phyloP scores from a whole-genome alignment of 2,797 vertebrate species.

The Anableps anableps region DNA sequence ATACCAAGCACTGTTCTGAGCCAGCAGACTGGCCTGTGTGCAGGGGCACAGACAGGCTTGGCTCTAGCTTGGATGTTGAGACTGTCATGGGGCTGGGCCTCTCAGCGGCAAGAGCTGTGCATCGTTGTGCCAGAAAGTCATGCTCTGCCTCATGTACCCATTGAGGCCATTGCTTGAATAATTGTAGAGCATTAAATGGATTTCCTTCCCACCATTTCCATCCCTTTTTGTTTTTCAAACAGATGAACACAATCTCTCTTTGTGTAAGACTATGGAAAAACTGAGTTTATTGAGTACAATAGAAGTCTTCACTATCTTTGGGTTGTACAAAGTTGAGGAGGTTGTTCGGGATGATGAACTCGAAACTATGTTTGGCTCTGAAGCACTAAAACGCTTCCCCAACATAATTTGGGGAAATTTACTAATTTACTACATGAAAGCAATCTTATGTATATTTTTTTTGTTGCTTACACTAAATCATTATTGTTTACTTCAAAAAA shows the following conservation, averaged over 20 bases:
- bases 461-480: not conserved
- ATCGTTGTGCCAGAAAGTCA: slow-evolving; percentile 74
- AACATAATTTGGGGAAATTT: slow-evolving; percentile 11
- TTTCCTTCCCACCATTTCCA: slow-evolving; percentile 35
- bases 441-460: slow-evolving; percentile 12
- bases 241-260: slow-evolving; percentile 66
- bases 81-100: slow-evolving; percentile 60
- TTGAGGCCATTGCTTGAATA: slow-evolving; percentile 64
- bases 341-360: slow-evolving; percentile 56
- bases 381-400: slow-evolving; percentile 24
- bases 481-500: not conserved
- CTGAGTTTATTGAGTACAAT: slow-evolving; percentile 63
- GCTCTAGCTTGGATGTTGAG: slow-evolving; percentile 50
- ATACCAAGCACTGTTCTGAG: slow-evolving; percentile 66
- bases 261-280: slow-evolving; percentile 67
- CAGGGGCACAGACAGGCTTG: slow-evolving; percentile 59
- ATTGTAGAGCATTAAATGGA: slow-evolving; percentile 37
- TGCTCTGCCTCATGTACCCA: slow-evolving; percentile 62
- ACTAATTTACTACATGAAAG: slow-evolving; percentile 8
- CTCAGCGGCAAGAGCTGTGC: slow-evolving; percentile 59
- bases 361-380: slow-evolving; percentile 51
- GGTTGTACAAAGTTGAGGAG: slow-evolving; percentile 62
- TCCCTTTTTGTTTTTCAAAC: slow-evolving; percentile 30
- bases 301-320: slow-evolving; percentile 56
- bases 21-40: slow-evolving; percentile 50